Conservation (phyloP, 2,888 invertebrate genomes). For the Eupeodes latifasciatus region DNA sequence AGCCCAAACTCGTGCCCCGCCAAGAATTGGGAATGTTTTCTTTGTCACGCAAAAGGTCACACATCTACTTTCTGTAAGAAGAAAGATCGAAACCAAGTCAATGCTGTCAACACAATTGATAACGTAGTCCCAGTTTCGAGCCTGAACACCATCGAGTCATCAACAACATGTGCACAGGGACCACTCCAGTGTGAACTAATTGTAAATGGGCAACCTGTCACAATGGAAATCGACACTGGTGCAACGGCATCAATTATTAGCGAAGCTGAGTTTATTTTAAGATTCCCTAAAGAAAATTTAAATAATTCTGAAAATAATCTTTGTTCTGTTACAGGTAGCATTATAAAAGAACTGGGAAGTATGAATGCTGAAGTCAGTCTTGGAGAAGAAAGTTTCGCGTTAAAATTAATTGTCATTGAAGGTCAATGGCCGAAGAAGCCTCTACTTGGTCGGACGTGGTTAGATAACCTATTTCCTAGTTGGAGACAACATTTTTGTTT, state of each 20-base stretch:
- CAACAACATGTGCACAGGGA: no score
- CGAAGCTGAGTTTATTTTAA: no score
- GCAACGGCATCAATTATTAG: background rate
- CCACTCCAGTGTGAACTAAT: background rate
- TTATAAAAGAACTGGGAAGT: slow-evolving; percentile 3
- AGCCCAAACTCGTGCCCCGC: slow-evolving; percentile 15
- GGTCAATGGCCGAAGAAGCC: slow-evolving; percentile 14
- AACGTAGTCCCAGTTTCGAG: background rate
- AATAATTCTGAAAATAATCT: no score
- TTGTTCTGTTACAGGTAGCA: no score
- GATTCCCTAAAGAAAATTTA: no score
- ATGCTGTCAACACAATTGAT: slow-evolving; percentile 3
- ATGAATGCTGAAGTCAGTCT: slow-evolving; percentile 25
- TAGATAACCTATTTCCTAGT: slow-evolving; percentile 28
- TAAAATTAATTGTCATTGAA: background rate
- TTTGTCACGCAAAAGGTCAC: slow-evolving; percentile 13
- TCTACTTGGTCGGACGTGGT: slow-evolving; percentile 44
- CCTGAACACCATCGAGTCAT: no score
- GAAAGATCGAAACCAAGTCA: background rate
- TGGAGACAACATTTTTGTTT: slow-evolving; percentile 26
- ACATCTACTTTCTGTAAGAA: slow-evolving; percentile 13
- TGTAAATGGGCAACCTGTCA: slow-evolving; percentile 16
- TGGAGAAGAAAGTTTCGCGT: background rate
- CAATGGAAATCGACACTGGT: background rate
- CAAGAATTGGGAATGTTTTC: slow-evolving; percentile 13